phyloP scores from a whole-genome alignment of 2,888 invertebrate genomes.

The Trachelus iudaicus region DNA sequence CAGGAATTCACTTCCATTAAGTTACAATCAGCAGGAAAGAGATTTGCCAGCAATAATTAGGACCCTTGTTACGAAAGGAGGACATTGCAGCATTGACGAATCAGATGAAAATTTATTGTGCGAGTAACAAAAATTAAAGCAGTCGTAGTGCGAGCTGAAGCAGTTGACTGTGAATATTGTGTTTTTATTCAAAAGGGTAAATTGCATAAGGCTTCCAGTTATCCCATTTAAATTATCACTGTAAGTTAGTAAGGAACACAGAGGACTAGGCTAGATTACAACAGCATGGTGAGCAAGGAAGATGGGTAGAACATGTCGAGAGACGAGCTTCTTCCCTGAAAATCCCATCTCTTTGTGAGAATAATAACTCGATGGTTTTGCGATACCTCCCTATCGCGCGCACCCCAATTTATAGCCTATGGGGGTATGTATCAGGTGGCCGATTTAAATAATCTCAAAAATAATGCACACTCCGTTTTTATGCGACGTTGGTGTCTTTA shows the following conservation, averaged over 20 bases:
- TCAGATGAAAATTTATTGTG: neutral
- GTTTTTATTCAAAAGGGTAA: neutral
- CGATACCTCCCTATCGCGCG: neutral
- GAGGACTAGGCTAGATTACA: neutral
- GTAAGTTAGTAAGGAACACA: neutral
- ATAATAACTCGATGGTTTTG: neutral
- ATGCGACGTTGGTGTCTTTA: slow-evolving; percentile 5
- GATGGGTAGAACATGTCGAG: neutral
- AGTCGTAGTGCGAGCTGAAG: neutral
- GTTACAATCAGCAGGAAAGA: neutral
- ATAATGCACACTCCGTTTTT: slow-evolving; percentile 8
- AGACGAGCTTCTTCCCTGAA: neutral
- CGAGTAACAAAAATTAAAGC: neutral
- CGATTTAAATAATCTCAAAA: slow-evolving; percentile 22
- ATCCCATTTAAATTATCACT: neutral
- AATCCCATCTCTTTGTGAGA: neutral
- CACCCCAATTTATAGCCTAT: slow-evolving; percentile 16
- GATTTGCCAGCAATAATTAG: too few relatives aligned
- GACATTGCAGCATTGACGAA: neutral
- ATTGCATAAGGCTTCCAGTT: neutral
- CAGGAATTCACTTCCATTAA: neutral
- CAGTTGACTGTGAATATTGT: neutral
- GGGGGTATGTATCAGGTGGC: slow-evolving; percentile 15
- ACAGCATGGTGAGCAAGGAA: neutral
- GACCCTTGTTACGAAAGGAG: neutral